phyloP scores from a whole-genome alignment of 2,888 invertebrate genomes.

The Dorcus parallelipipedus region DNA sequence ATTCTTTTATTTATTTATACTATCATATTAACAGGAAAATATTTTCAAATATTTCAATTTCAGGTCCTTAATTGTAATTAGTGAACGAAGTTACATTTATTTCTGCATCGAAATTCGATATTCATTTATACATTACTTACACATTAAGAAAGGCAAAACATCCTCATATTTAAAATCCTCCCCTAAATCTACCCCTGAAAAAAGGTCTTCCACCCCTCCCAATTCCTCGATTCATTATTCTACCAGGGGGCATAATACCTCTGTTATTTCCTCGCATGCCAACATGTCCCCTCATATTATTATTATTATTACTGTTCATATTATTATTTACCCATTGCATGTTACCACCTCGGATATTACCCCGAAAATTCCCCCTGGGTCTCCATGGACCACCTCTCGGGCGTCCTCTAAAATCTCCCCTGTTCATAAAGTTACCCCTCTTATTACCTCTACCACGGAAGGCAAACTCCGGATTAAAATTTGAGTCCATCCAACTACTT shows the following conservation, averaged over 20 bases:
- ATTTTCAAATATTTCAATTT: too few relatives aligned
- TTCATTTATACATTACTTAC: too few relatives aligned
- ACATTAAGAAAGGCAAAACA: too few relatives aligned
- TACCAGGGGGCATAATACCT: slow-evolving; percentile 17
- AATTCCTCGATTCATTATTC: slow-evolving; percentile 1
- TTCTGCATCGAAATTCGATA: too few relatives aligned
- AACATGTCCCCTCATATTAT: slow-evolving; percentile 23
- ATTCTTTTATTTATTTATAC: too few relatives aligned
- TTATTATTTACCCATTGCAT: slow-evolving; percentile 6
- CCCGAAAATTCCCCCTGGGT: slow-evolving; percentile 15
- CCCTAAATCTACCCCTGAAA: slow-evolving; percentile 14
- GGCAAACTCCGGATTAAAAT: slow-evolving; percentile 5
- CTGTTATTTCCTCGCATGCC: slow-evolving; percentile 40
- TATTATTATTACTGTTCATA: too few relatives aligned
- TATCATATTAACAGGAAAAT: too few relatives aligned
- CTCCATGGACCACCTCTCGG: slow-evolving; percentile 13
- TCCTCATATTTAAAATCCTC: slow-evolving; percentile 7
- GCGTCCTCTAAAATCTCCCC: slow-evolving; percentile 27
- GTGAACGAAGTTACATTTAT: too few relatives aligned
- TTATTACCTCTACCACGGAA: slow-evolving; percentile 24
- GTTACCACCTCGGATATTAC: slow-evolving; percentile 14
- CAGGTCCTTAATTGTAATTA: too few relatives aligned
- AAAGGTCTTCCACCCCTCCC: slow-evolving; percentile 6
- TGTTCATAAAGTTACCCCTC: slow-evolving; percentile 31
- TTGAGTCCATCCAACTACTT: background rate